Conservation (phyloP, 2,888 invertebrate genomes). For the Galerucella nymphaeae region DNA sequence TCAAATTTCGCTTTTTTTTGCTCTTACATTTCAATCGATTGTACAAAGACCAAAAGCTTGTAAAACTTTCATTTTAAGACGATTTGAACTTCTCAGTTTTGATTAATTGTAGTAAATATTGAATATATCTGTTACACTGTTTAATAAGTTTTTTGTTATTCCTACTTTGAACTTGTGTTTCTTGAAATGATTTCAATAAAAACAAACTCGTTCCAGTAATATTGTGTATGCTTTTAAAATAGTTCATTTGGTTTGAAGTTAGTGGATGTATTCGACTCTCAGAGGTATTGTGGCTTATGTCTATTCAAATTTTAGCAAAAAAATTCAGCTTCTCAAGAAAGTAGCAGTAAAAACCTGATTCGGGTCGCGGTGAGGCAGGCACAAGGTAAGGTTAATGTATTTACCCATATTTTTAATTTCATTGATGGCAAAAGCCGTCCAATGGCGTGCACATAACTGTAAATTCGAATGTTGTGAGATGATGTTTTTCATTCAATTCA, state of each 20-base stretch:
- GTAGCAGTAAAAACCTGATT: too few relatives aligned
- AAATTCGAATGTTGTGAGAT: too few relatives aligned
- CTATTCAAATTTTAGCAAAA: too few relatives aligned
- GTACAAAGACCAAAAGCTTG: slow-evolving; percentile 10
- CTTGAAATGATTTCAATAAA: slow-evolving; percentile 12
- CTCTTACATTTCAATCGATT: neutral
- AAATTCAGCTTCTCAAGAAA: too few relatives aligned
- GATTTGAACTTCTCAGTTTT: slow-evolving; percentile 12
- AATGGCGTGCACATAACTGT: too few relatives aligned
- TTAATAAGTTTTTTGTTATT: slow-evolving; percentile 9
- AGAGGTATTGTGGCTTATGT: too few relatives aligned
- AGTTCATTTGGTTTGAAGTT: neutral
- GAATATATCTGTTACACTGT: slow-evolving; percentile 11
- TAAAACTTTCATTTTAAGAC: slow-evolving; percentile 11
- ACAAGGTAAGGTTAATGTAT: too few relatives aligned
- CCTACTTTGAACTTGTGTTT: slow-evolving; percentile 17
- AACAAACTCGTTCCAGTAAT: neutral
- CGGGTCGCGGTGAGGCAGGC: too few relatives aligned
- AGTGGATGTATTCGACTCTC: too few relatives aligned
- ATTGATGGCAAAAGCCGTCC: too few relatives aligned
- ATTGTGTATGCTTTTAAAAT: slow-evolving; percentile 5
- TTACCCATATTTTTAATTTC: too few relatives aligned
- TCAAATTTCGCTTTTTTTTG: neutral
- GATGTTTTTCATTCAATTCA: too few relatives aligned
- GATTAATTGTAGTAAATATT: slow-evolving; percentile 11